Evolutionary conservation across 2,888 invertebrate species (phyloP).

Genomic region (Drymonia ruficornis): DNA sequence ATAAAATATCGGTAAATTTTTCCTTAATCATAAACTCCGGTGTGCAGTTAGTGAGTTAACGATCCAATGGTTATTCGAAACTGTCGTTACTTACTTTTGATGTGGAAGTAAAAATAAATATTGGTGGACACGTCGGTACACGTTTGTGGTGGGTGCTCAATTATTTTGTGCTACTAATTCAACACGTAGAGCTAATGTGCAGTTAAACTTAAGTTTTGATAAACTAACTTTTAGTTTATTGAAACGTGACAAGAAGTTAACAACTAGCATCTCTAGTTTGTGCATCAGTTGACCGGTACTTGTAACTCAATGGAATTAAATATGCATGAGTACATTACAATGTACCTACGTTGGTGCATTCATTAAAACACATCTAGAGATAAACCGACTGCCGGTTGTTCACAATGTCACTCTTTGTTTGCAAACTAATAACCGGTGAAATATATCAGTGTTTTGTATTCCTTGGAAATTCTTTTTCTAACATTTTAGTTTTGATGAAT

Average conservation of each 20-base stretch:
- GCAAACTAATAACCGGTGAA: conserved; percentile 42
- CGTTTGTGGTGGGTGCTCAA: conserved; percentile 21
- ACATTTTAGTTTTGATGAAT: neutral
- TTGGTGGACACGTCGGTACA: conserved; percentile 20
- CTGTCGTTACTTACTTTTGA: conserved; percentile 8
- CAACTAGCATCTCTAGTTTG: conserved; percentile 21
- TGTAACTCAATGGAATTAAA: conserved; percentile 39
- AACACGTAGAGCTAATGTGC: neutral
- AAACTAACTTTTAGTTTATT: conserved; percentile 10
- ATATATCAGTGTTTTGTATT: conserved; percentile 43
- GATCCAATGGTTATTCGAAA: conserved; percentile 21
- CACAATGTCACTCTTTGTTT: conserved; percentile 70
- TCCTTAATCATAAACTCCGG: conserved; percentile 18
- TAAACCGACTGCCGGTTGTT: conserved; percentile 69
- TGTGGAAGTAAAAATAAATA: conserved; percentile 19
- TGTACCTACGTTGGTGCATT: conserved; percentile 57
- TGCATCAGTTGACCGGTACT: conserved; percentile 22
- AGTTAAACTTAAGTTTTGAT: neutral
- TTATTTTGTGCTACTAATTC: neutral
- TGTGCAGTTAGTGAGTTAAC: conserved; percentile 19
- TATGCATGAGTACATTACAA: conserved; percentile 54
- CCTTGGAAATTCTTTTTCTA: conserved; percentile 35
- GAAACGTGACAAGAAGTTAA: conserved; percentile 24
- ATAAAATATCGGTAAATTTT: conserved; percentile 17
- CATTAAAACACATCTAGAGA: conserved; percentile 67